Percentiles rank a stretch among this genome's conserved stretches.
These are phyloP conservation scores for Chascanopsetta lugubris DNA, from an alignment of 2,113 vertebrate genomes.

Conservation along the genomic window DNA sequence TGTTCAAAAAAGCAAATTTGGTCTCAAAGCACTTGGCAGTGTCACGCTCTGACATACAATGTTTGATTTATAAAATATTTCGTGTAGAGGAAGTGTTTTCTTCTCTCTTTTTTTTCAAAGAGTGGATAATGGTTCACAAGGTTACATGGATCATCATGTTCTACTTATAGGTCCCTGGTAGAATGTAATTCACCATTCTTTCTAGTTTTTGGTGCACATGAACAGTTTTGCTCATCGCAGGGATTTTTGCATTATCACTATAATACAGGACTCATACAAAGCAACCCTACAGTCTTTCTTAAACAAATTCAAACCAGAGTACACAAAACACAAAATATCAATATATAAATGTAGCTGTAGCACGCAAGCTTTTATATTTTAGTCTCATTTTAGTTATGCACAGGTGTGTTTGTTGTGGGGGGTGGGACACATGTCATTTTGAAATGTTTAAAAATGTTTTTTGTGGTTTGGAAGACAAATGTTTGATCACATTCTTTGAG, in stretches of 20 bases:
- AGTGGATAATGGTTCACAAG: no score
- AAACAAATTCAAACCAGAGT: neutral
- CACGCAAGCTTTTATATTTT: neutral
- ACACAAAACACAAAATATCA: neutral
- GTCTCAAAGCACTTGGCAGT: neutral
- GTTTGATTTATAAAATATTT: no score
- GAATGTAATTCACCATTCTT: no score
- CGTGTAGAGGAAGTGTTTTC: no score
- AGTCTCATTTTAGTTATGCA: slow-evolving; percentile 55
- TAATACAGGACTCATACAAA: neutral
- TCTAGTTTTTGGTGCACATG: neutral
- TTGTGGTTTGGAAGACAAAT: slow-evolving; percentile 80
- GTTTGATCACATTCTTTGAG: slow-evolving; percentile 83
- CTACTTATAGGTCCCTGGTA: neutral
- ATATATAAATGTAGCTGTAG: neutral
- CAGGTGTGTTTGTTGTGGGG: slow-evolving; percentile 50
- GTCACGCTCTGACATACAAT: no score
- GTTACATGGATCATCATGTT: neutral
- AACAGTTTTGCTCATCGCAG: neutral
- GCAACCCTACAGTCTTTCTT: neutral
- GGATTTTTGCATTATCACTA: neutral
- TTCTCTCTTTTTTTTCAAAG: no score
- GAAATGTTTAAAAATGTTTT: slow-evolving; percentile 69
- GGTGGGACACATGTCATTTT: slow-evolving; percentile 55
- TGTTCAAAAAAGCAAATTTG: neutral